These are phyloP conservation scores for Chromoteleia sp. DNA, from an alignment of 2,888 invertebrate species.

Conservation along the genomic window DNA sequence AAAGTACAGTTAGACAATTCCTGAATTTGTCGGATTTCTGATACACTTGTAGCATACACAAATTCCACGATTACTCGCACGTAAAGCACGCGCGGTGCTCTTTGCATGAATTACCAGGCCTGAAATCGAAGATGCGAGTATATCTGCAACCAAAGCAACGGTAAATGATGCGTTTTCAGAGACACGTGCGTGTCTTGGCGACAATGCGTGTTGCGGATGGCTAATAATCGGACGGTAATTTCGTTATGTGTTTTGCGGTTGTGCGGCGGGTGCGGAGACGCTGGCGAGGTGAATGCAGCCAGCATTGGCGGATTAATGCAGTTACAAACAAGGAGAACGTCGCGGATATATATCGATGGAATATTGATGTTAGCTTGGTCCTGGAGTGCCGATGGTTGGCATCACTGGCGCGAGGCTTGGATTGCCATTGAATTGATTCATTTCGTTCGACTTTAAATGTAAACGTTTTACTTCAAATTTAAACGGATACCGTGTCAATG, in stretches of 20 bases:
- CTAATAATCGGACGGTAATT: constrained; percentile 54
- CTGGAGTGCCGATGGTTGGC: constrained; percentile 34
- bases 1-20: too few species aligned
- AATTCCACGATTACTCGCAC: not conserved
- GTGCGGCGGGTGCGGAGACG: constrained; percentile 12
- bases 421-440: constrained; percentile 15
- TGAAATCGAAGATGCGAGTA: constrained; percentile 28
- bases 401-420: constrained; percentile 7
- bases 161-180: constrained; percentile 25
- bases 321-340: constrained; percentile 49
- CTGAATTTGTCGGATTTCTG: too few species aligned
- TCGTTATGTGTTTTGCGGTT: constrained; percentile 54
- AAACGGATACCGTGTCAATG: not conserved
- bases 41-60: too few species aligned
- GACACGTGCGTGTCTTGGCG: constrained; percentile 47
- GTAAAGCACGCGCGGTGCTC: constrained; percentile 1
- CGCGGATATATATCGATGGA: constrained; percentile 46
- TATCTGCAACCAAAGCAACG: constrained; percentile 15
- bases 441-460: constrained; percentile 16
- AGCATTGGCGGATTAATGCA: constrained; percentile 52
- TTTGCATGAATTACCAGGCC: not conserved
- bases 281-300: constrained; percentile 38
- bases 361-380: constrained; percentile 53
- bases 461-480: not conserved
- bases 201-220: constrained; percentile 27